Evolutionary conservation across 2,888 invertebrate species (phyloP), one percentile per base, ranked within the genome.

Genomic region (Trissolcus brochymenae): DNA sequence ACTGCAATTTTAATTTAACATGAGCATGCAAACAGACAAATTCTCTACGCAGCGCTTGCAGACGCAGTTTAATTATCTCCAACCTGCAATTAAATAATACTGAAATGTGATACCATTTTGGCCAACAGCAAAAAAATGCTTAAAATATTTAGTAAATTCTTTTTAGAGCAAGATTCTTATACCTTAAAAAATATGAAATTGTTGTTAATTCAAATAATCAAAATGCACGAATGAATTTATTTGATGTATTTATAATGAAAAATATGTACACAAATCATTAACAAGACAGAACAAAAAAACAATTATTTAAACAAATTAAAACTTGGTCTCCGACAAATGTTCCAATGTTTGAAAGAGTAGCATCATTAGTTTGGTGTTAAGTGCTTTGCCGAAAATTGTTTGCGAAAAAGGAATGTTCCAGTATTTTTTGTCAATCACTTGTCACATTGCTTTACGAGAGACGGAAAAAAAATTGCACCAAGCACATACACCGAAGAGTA

Each of bases 81-180:
- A 46, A 46, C 46, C n/a, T 46, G 46, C 46, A 46, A 46, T 46
- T 46, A 46, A 46, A 16, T n/a, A 16, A 46, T 16, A 46, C 46
- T 16, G 46, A 16, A 46, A 46, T 46, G 46, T 14, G 16, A 46
- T 14, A 46, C 16, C 6, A 46, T 35, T 53, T 19, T n/a, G 53
- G n/a, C 13, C 2, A 19, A 14, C 11, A 14, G 1, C 4, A 16
- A 46, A 46, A 13, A 16, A 46, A 46, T 46, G 16, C 11, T 46
- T 46, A 14, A 14, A 46, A 46, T 14, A 46, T n/a, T 16, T 46
- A 11, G 16, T 16, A 46, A n/a, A 46, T 16, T 46, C 46, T 46
- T 35, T 11, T 9, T 35, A 1, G 46, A 1, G 6, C 46, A 43
- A 43, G 43, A 13, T n/a, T 43, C 2, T 19, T 2, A 43, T 43